Conservation (phyloP, 2,888 invertebrate species). For the Agriotes lineatus region DNA sequence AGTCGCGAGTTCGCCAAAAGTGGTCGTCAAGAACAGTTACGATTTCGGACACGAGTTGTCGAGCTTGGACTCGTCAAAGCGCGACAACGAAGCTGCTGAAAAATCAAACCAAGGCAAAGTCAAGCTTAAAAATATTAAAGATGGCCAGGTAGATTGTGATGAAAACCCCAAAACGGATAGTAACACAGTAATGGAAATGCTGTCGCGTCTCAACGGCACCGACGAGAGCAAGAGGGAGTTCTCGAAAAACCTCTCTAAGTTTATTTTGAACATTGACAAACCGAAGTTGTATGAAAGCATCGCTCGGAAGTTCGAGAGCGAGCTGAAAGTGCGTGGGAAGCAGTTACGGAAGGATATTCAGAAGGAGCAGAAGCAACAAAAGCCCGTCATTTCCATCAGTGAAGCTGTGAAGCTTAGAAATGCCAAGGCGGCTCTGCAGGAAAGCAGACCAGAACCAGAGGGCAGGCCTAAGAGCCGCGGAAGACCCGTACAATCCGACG, state of each 20-base stretch:
- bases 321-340: neutral
- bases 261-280: neutral
- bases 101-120: too few species aligned
- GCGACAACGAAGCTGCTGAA: too few species aligned
- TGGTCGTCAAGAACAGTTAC: conserved; percentile 2
- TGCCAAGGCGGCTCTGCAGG: neutral
- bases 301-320: neutral
- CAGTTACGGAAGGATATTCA: neutral
- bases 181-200: too few species aligned
- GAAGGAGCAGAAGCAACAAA: neutral
- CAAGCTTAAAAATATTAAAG: too few species aligned
- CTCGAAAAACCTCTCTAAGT: neutral
- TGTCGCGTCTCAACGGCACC: too few species aligned
- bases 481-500: neutral
- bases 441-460: neutral
- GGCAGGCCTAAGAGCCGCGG: neutral
- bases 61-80: neutral
- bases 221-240: too few species aligned
- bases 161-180: too few species aligned
- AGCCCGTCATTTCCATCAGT: conserved; percentile 6
- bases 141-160: too few species aligned
- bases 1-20: neutral
- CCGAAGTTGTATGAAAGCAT: conserved; percentile 15
- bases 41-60: neutral
- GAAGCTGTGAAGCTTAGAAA: conserved; percentile 12